Evolutionary conservation across 2,113 vertebrate species (phyloP).

Genomic region (Lepus europaeus): DNA sequence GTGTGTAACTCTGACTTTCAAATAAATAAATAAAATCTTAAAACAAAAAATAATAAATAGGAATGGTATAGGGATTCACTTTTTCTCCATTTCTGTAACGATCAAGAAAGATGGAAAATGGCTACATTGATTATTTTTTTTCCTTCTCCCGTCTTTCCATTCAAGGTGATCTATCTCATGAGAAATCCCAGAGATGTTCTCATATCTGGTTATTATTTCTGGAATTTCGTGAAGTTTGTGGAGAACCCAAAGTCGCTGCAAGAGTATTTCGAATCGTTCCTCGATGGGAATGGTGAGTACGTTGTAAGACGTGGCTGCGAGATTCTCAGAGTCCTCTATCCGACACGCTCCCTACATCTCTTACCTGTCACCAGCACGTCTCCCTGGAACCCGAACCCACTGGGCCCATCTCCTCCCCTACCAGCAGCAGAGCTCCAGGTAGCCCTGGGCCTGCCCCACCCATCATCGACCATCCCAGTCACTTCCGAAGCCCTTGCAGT

Average conservation of each 20-base stretch:
- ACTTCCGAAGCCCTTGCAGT: too few species aligned
- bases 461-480: too few species aligned
- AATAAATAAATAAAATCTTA: too few species aligned
- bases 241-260: not conserved
- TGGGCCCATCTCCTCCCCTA: too few species aligned
- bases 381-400: not conserved
- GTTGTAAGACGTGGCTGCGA: not conserved
- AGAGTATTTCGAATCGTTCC: conserved; percentile 47
- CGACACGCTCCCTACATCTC: too few species aligned
- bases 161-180: conserved; percentile 61
- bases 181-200: conserved; percentile 58
- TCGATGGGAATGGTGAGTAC: conserved; percentile 46
- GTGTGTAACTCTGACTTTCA: too few species aligned
- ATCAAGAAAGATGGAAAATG: not conserved
- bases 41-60: not conserved
- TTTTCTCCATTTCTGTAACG: not conserved
- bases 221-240: rapidly evolving
- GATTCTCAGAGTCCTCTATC: too few species aligned
- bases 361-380: not conserved
- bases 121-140: not conserved
- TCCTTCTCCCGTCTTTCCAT: not conserved
- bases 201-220: conserved; percentile 63
- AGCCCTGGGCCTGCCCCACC: too few species aligned
- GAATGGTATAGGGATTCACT: not conserved
- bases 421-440: too few species aligned